A percentile compares a stretch with the other conserved stretches of the same genome.
Evolutionary conservation across 30 jellyfish, hydroid and myxozoan species (phyloP).

Genomic region (Aurelia sp.): DNA sequence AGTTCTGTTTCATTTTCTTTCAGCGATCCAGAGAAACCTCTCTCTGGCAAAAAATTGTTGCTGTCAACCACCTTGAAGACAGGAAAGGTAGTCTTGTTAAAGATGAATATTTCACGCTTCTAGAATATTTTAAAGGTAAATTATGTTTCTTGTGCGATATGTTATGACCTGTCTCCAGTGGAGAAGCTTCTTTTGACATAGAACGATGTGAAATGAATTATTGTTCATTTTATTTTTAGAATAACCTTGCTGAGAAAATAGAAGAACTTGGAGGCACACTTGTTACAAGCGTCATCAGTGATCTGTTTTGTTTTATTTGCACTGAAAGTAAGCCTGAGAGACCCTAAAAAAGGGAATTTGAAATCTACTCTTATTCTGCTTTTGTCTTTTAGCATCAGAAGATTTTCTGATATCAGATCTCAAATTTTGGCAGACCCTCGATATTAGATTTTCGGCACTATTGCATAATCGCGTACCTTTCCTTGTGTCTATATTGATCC

Average conservation of each 20-base stretch:
- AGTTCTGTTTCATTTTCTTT: not conserved
- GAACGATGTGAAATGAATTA: not conserved
- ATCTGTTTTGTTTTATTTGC: constrained; percentile 35
- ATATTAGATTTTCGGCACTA: too few species aligned
- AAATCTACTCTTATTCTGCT: too few species aligned
- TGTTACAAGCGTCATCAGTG: constrained; percentile 17
- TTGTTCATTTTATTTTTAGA: constrained; percentile 12
- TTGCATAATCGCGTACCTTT: too few species aligned
- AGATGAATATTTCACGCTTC: not conserved
- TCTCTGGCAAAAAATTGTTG: constrained; percentile 61
- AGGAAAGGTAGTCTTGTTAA: constrained; percentile 49
- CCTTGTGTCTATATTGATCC: too few species aligned
- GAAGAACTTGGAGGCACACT: constrained; percentile 60
- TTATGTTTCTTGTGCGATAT: too few species aligned
- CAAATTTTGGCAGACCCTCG: too few species aligned
- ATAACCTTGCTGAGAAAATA: constrained; percentile 22
- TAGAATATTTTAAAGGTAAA: too few species aligned
- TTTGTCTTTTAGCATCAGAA: too few species aligned
- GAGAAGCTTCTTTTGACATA: too few species aligned
- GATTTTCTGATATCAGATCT: too few species aligned
- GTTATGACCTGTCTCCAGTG: too few species aligned
- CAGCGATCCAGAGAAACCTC: constrained; percentile 72
- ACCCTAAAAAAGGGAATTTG: too few species aligned
- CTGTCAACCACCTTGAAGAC: constrained; percentile 55
- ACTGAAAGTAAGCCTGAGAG: constrained; percentile 38